phyloP scores from a whole-genome alignment of 2,888 invertebrate species.

The Hylaea fasciaria region DNA sequence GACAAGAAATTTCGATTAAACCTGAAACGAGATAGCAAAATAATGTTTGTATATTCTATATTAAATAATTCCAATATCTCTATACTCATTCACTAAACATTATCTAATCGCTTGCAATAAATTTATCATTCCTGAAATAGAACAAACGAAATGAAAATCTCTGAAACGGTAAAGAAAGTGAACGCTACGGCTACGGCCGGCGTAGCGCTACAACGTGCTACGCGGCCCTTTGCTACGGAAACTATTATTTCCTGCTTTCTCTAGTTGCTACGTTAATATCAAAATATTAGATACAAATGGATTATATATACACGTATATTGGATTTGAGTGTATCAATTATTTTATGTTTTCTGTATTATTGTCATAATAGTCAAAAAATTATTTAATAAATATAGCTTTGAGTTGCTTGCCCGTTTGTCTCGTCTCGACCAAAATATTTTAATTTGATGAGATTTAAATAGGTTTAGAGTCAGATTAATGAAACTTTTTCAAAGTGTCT shows the following conservation, averaged over 20 bases:
- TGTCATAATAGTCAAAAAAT: background rate
- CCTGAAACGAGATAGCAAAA: background rate
- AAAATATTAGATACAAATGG: background rate
- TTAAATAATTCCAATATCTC: slow-evolving; percentile 3
- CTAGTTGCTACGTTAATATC: background rate
- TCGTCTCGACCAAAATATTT: too few relatives aligned
- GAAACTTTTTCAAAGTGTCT: too few relatives aligned
- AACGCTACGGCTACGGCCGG: slow-evolving; percentile 15
- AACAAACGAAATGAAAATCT: slow-evolving; percentile 19
- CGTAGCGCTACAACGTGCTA: slow-evolving; percentile 25
- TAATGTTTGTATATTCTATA: background rate
- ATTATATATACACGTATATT: too few relatives aligned
- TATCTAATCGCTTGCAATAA: slow-evolving; percentile 15
- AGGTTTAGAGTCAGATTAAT: too few relatives aligned
- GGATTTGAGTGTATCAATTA: too few relatives aligned
- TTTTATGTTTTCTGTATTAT: slow-evolving; percentile 16
- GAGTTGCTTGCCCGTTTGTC: too few relatives aligned
- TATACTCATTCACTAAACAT: slow-evolving; percentile 8
- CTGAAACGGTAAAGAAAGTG: slow-evolving; percentile 34
- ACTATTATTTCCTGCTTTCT: slow-evolving; percentile 11
- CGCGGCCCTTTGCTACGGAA: slow-evolving; percentile 27
- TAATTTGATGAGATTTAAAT: too few relatives aligned
- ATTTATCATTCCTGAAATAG: slow-evolving; percentile 10
- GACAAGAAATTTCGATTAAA: background rate
- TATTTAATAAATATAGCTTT: too few relatives aligned